Base-by-base conservation (phyloP, 2,113 vertebrate species). In the Irena cyanogastra region DNA sequence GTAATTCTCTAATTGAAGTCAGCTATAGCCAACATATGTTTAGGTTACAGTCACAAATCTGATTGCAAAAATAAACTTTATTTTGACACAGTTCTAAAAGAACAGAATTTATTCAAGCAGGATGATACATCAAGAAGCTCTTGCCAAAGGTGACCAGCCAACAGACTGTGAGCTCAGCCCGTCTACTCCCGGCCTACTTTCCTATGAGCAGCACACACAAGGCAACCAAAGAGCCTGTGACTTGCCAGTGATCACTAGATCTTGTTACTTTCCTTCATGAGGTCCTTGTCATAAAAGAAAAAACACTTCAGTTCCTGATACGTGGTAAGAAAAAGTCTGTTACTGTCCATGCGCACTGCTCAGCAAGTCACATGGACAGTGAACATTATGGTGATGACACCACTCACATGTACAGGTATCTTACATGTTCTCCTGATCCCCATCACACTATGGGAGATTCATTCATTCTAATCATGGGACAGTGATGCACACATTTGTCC, bases 361-460 rank as follows among this genome's bases (percentile, higher is more conserved):
- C 35, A 75, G 53, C 2, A 5, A 66, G 47, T 74, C 64, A 42
- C 30, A 23, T 1, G 15, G 16, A 53, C 7, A 85, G 28, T 3
- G 11, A 56, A n/a, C 13, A 52, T 65, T 65, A 53, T 35, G n/a
- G 26, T 53, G 31, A 15, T 16, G 9, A 50, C 45, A 37, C 18
- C 47, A 64, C 5, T 42, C 24, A 17, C 14, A 16, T 2, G 16
- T 16, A 54, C 6, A 69, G 39, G 6, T 49, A 52, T n/a, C 5
- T 5, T 21, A 23, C 6, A 1, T 4, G 13, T 31, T 68, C 13
- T 42, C 31, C 74, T 78, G 41, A 69, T 3, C 2, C 10, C 10
- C 37, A 28, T 9, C 20, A 22, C 23, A 33, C 26, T 13, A 21
- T 0, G 11, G 18, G 30, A 57, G 27, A 45, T 1, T 1, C 13